Percentiles rank a stretch among this genome's conserved stretches.
Evolutionary conservation across 2,888 invertebrate genomes (phyloP).

Genomic region (Trileptium ribeirensis): DNA sequence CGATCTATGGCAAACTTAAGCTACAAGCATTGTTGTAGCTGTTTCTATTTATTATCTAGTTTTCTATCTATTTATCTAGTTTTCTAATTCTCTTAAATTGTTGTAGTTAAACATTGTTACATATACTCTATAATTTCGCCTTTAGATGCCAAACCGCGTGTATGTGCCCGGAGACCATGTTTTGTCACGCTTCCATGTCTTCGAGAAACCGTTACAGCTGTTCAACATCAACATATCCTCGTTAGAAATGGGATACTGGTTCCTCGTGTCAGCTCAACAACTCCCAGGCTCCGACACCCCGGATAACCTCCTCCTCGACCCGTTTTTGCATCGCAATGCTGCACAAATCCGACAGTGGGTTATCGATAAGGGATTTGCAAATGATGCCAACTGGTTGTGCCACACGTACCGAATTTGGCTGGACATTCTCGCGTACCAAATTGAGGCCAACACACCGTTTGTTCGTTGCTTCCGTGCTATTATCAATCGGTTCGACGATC

Average conservation of each 20-base stretch:
- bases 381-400: background rate
- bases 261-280: background rate
- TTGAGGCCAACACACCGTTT: background rate
- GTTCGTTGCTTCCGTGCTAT: too few relatives aligned
- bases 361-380: background rate
- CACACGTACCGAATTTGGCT: background rate
- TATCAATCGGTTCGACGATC: too few relatives aligned
- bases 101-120: background rate
- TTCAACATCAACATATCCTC: background rate
- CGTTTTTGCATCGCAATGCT: background rate
- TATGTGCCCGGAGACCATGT: background rate
- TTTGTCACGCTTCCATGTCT: background rate
- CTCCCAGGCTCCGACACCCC: background rate
- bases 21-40: background rate
- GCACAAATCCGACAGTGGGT: background rate
- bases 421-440: background rate
- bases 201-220: background rate
- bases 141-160: background rate
- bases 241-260: background rate
- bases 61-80: too few relatives aligned
- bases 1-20: background rate
- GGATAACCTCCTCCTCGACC: background rate
- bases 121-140: background rate
- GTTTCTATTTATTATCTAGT: background rate
- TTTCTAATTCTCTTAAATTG: background rate